These are phyloP conservation scores for Muricea muricata DNA, from an alignment of 92 coral and sea anemone species.

Conservation along the genomic window DNA sequence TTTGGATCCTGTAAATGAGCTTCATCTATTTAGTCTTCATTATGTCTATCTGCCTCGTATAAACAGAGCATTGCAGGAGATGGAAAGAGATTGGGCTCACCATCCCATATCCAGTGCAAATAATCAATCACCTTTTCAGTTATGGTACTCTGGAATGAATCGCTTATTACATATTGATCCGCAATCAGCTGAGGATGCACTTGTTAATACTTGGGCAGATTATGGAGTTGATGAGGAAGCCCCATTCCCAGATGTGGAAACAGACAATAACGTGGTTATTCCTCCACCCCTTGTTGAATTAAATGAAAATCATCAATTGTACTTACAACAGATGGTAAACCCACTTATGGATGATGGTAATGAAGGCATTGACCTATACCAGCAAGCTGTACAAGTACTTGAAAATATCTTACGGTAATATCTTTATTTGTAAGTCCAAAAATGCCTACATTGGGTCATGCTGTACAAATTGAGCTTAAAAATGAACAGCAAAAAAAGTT, in stretches of 20 bases:
- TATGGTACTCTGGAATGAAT: constrained; percentile 47
- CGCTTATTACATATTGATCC: constrained; percentile 32
- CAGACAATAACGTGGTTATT: constrained; percentile 26
- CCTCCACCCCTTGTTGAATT: constrained; percentile 20
- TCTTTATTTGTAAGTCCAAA: too few relatives aligned
- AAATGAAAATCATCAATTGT: constrained; percentile 15
- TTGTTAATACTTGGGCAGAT: constrained; percentile 16
- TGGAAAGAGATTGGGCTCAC: constrained; percentile 54
- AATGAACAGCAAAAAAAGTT: too few relatives aligned
- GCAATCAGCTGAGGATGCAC: constrained; percentile 42
- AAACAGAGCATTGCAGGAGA: constrained; percentile 57
- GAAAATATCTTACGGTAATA: too few relatives aligned
- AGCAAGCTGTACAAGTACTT: constrained; percentile 8
- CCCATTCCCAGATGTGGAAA: constrained; percentile 32
- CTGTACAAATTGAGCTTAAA: too few relatives aligned
- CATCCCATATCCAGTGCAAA: constrained; percentile 54
- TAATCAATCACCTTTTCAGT: constrained; percentile 57
- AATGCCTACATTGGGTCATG: too few relatives aligned
- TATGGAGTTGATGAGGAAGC: constrained; percentile 44
- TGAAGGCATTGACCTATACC: constrained; percentile 23
- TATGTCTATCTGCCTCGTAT: constrained; percentile 59
- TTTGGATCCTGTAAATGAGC: constrained; percentile 69
- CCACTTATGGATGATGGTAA: constrained; percentile 15
- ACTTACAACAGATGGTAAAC: not conserved
- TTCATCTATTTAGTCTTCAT: constrained; percentile 66